Evolutionary conservation across 2,888 invertebrate genomes (phyloP), one percentile per base, ranked within the genome.

Genomic region (Cepaea hortensis): DNA sequence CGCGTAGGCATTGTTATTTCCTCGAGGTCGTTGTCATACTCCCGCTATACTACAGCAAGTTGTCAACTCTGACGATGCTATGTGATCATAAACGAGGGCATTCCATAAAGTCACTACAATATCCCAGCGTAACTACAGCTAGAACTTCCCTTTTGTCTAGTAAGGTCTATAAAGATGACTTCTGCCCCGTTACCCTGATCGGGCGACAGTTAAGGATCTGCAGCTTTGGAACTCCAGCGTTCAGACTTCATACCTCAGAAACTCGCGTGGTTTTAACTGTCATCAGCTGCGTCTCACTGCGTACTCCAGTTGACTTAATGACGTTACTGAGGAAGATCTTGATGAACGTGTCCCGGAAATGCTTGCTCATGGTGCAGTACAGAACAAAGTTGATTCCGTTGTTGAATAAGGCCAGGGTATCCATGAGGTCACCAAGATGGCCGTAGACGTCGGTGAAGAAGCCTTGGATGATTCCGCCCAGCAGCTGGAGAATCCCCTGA

Each of bases 361-460:
- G 98, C 90, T 97, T 96, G 88, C 98, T 98, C 98, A 98, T 98
- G 84, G 97, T 96, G 93, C 98, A 98, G 94, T 98, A 98, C 61
- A 98, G 95, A 87, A 98, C 96, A 93, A 98, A 98, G 95, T 98
- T 98, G 88, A 98, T 97, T 1, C 98, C 97, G 13, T 98, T 97
- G 94, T 98, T 98, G 91, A 98, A 95, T 87, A 98, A 95, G 3
- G 98, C 98, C 91, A 98, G 94, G 87, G 98, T 96, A 95, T 98
- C 98, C 96, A 98, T 97, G 85, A 98, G 94, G 93, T 98, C 98
- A 6, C 95, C 95, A 46, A 95, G 91, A 13, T 94, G 94, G 18
- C 90, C 90, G 95, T 98, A 98, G 55, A 95, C 93, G 76, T 94
- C 92, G 20, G 91, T 88, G 89, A 94, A 94, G 94, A 98, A 97